Conservation (phyloP, 1,140 invertebrate genomes). For the Papilio machaon region DNA sequence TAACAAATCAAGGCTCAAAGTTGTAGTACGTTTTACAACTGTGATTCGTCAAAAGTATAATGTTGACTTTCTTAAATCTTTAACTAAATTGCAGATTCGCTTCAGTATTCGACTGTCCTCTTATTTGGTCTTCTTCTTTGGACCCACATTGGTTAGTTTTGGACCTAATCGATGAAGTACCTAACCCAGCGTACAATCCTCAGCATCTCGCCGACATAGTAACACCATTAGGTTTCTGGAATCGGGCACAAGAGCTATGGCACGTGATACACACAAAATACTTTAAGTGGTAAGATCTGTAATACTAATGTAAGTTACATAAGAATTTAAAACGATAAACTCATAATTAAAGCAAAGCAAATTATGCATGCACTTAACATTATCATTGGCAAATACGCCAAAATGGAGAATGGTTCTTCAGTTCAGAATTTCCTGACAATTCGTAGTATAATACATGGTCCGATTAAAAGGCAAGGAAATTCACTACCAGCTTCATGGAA, state of each 20-base stretch:
- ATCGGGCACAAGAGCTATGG: slow-evolving; percentile 27
- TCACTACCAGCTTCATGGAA: neutral
- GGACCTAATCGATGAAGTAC: slow-evolving; percentile 33
- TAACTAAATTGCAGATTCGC: slow-evolving; percentile 48
- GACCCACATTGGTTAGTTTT: slow-evolving; percentile 28
- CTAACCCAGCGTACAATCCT: slow-evolving; percentile 35
- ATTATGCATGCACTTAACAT: neutral
- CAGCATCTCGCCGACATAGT: neutral
- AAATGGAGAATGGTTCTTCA: too few relatives aligned
- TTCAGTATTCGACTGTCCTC: slow-evolving; percentile 48
- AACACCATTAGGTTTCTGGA: slow-evolving; percentile 36
- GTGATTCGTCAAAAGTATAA: neutral
- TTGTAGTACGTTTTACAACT: neutral
- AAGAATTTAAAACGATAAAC: too few relatives aligned
- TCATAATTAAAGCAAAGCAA: neutral
- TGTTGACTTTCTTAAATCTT: neutral
- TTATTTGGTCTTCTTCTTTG: slow-evolving; percentile 43
- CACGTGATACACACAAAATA: neutral
- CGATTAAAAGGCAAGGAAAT: too few relatives aligned
- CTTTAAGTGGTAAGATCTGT: slow-evolving; percentile 25
- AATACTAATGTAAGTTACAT: neutral
- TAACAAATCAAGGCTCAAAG: neutral
- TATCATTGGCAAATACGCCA: too few relatives aligned
- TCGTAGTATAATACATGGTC: too few relatives aligned
- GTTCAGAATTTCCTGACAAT: too few relatives aligned